Conservation (phyloP, 2,888 invertebrate species). For the Plutella xylostella region DNA sequence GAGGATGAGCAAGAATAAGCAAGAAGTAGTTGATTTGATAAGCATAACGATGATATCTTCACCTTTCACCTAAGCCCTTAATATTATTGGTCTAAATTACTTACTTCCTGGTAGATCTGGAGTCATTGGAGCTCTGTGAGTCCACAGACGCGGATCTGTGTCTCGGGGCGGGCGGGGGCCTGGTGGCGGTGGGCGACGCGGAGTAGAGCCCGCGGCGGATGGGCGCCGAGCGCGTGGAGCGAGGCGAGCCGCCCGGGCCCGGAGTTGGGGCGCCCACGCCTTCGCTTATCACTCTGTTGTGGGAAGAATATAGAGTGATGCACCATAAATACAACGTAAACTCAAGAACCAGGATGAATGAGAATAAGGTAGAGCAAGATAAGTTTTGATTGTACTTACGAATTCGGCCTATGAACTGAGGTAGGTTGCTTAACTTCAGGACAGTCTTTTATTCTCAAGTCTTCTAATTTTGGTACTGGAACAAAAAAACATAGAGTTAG, state of each 20-base stretch:
- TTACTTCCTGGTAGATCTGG: conserved; percentile 80
- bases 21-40: no score
- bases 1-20: no score
- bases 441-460: conserved; percentile 68
- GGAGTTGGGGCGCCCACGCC: conserved; percentile 47
- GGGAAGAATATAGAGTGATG: neutral
- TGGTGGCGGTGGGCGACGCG: conserved; percentile 79
- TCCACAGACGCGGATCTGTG: conserved; percentile 86
- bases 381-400: conserved; percentile 39
- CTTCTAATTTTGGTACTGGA: conserved; percentile 63
- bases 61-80: no score
- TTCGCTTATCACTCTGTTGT: conserved; percentile 20
- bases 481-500: no score
- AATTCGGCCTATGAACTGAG: conserved; percentile 61
- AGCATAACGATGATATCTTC: no score
- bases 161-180: conserved; percentile 83
- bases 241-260: conserved; percentile 74
- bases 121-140: conserved; percentile 91
- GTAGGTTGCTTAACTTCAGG: conserved; percentile 65
- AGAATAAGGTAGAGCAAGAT: no score
- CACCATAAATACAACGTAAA: neutral
- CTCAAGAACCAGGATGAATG: no score
- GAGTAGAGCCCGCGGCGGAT: conserved; percentile 80
- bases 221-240: conserved; percentile 87
- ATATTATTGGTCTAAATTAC: conserved; percentile 19